These are phyloP conservation scores for Simalia tracyae DNA, from an alignment of 2,797 vertebrate genomes.

Conservation along the genomic window DNA sequence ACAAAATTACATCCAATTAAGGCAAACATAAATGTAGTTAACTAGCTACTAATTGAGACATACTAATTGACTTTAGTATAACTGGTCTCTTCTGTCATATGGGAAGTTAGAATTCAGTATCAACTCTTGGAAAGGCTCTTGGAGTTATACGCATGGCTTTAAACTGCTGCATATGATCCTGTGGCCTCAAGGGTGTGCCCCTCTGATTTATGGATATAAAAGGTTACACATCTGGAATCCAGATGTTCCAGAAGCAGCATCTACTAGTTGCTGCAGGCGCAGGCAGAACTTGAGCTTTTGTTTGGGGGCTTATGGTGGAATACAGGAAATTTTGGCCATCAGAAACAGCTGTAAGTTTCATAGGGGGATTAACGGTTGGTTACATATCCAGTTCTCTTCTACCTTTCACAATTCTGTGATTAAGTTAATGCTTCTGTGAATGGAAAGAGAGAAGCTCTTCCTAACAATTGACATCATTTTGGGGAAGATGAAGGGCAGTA, in stretches of 20 bases:
- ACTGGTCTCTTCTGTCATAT: neutral
- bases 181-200: neutral
- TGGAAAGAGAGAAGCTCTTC: neutral
- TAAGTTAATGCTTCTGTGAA: neutral
- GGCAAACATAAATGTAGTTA: neutral
- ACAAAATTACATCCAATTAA: neutral
- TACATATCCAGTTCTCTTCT: neutral
- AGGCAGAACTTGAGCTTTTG: neutral
- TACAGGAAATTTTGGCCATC: neutral
- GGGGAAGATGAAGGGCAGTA: neutral
- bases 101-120: neutral
- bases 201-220: neutral
- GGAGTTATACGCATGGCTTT: neutral
- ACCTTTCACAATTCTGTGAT: neutral
- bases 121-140: neutral
- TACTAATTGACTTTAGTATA: neutral
- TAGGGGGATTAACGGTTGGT: too few species aligned
- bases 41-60: neutral
- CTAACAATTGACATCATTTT: neutral
- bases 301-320: neutral
- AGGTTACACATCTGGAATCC: too few species aligned
- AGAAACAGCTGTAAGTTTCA: neutral
- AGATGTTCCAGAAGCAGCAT: neutral
- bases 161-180: neutral
- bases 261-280: neutral